These are phyloP conservation scores for Octodonta nipae DNA, from an alignment of 2,888 invertebrate species.

Conservation along the genomic window DNA sequence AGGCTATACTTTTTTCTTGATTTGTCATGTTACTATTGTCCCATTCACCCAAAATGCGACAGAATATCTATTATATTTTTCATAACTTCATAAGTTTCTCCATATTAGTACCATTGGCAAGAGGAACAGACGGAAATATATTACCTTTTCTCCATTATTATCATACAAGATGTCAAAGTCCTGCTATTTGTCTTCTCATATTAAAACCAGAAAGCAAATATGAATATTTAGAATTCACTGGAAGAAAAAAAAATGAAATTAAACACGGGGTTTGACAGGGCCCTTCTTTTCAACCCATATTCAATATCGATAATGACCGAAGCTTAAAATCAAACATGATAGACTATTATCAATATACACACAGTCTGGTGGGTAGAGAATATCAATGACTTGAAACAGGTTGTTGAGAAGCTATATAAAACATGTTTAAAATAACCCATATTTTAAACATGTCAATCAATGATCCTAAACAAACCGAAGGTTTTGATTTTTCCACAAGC, in stretches of 20 bases:
- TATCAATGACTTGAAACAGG: conserved; percentile 1
- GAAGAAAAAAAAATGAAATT: not conserved
- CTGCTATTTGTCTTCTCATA: too few species aligned
- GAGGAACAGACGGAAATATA: too few species aligned
- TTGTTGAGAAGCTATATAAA: not conserved
- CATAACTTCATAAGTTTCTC: too few species aligned
- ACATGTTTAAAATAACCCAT: not conserved
- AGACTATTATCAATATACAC: not conserved
- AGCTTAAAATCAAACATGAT: not conserved
- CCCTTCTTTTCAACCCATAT: not conserved
- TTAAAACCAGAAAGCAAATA: conserved; percentile 1
- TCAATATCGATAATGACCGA: not conserved
- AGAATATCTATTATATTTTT: too few species aligned
- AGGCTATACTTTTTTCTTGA: too few species aligned
- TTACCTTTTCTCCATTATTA: too few species aligned
- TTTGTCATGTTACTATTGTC: too few species aligned
- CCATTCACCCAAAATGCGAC: too few species aligned
- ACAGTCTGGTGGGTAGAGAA: not conserved
- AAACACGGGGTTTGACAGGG: not conserved
- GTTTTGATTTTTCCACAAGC: not conserved
- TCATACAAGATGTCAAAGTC: too few species aligned
- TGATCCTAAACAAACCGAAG: not conserved
- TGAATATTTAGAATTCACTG: not conserved
- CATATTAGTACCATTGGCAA: too few species aligned
- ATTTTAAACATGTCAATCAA: not conserved